Evolutionary conservation across 37 sponge, comb jelly and placozoan species (phyloP).

Genomic region (Diacarnus erythraeanus): DNA sequence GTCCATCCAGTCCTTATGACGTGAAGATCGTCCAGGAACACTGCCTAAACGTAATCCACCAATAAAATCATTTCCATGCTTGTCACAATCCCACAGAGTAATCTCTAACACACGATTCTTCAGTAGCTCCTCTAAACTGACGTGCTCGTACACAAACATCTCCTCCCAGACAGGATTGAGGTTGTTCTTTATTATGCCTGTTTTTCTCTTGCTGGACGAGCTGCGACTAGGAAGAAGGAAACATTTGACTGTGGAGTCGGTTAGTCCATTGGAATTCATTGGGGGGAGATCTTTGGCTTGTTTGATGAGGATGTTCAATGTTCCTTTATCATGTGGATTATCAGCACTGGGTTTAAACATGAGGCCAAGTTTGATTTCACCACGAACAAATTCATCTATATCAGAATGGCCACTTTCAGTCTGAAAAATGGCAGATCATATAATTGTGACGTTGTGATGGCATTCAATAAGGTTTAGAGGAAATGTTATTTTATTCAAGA

Average conservation of each 20-base stretch:
- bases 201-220: slow-evolving; percentile 59
- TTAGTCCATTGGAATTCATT: not conserved
- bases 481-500: too few relatives aligned
- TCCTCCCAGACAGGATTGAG: slow-evolving; percentile 60
- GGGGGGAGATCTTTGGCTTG: slow-evolving; percentile 36
- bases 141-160: slow-evolving; percentile 33
- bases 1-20: slow-evolving; percentile 65
- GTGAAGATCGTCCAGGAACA: slow-evolving; percentile 12
- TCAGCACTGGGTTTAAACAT: slow-evolving; percentile 3
- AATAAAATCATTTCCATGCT: slow-evolving; percentile 35
- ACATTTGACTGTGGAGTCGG: slow-evolving; percentile 26
- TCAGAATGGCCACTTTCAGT: not conserved
- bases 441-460: too few relatives aligned
- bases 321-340: not conserved
- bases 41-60: slow-evolving; percentile 68
- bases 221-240: slow-evolving; percentile 49
- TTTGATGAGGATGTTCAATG: slow-evolving; percentile 38
- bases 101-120: slow-evolving; percentile 49
- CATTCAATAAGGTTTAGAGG: too few relatives aligned
- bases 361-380: slow-evolving; percentile 13
- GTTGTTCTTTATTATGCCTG: slow-evolving; percentile 44
- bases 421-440: not conserved
- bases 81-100: slow-evolving; percentile 57
- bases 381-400: not conserved
- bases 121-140: slow-evolving; percentile 46